Base-by-base conservation (phyloP, 2,113 vertebrate genomes). In the Neolamprologus ventralis region DNA sequence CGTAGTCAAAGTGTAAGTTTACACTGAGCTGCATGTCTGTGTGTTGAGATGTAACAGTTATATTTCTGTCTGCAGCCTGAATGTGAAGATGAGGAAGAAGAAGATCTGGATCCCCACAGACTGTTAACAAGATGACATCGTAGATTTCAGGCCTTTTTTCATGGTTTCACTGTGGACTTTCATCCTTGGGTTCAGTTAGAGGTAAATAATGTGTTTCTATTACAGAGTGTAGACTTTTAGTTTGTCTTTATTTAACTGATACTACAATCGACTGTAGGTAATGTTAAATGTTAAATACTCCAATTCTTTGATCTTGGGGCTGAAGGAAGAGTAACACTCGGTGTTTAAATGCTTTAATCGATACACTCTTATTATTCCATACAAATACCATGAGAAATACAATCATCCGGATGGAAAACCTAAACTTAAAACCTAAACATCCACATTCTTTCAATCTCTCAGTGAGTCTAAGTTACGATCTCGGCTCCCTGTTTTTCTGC, bases 401-500 rank as follows among this genome's bases (percentile, higher is more conserved):
- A 5, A 28, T 49, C 7, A 49, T 3, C n/a, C 23, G 26, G 26
- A 26, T 26, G 26, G 26, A 26, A 26, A 26, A 51, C 31, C 31
- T 7, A 31, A 7, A 7, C 31, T 2, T 0, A 35, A 35, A 53
- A 53, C 3, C 51, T 2, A 53, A 55, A 55, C 21, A 13, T 55
- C 54, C 54, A 23, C 4, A 55, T 23, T 23, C 53, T 1, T 54
- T 54, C 53, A 0, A 2, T 55, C 11, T 5, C 11, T 55, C 53
- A 26, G 53, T 55, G 53, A 55, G 21, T 26, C 53, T 55, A 23
- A 55, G 21, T 23, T 13, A 26, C 0, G 0, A 3, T 0, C 21
- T 26, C 6, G 0, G 21, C 21, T 55, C 54, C 21, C 11, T 55
- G 54, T 26, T 55, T 55, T 55, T 55, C 54, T 55, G 53, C 53